Evolutionary conservation across 2,888 invertebrate genomes (phyloP), one percentile per base, ranked within the genome.

Genomic region (Lycophotia porphyrea): DNA sequence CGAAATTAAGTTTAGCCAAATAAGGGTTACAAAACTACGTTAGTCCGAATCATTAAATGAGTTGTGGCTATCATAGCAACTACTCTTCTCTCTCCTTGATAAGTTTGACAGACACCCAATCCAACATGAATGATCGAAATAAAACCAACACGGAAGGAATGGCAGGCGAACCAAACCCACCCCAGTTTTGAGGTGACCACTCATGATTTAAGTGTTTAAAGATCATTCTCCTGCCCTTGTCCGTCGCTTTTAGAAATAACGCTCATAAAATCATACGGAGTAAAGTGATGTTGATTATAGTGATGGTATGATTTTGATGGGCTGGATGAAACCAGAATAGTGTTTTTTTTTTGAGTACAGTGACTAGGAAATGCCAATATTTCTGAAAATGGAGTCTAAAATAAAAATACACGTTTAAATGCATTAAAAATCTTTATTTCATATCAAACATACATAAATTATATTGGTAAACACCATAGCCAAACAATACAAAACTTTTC

Each of bases 401-500:
- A 60, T 34, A 60, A 60, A 58, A 60, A 60, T 34, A 60, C 21
- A 60, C 34, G 18, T 31, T 60, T 34, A 11, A n/a, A 21, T n/a
- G 7, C n/a, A 21, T 11, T 0, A 15, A 44, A 60, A 49, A 24
- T 55, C 21, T 70, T 81, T 74, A 81, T 69, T 81, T 65, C 13
- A 27, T n/a, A 63, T 71, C 34, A 69, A 58, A 61, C 31, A 64
- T 42, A 81, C 67, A 81, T 55, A 73, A 66, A 55, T 66, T 67
- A 39, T 60, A 67, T 49, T 42, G 13, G 36, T 67, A 67, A 66
- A 72, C n/a, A 74, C 21, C 15, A n/a, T 39, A 74, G 36, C 24
- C n/a, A 39, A 75, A 74, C n/a, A n/a, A 47, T 39, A 75, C 68
- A 76, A 49, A 52, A 36, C 24, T 44, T 55, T 64, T 74, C 18